phyloP scores from a whole-genome alignment of 2,113 vertebrate genomes.

The Mola mola region DNA sequence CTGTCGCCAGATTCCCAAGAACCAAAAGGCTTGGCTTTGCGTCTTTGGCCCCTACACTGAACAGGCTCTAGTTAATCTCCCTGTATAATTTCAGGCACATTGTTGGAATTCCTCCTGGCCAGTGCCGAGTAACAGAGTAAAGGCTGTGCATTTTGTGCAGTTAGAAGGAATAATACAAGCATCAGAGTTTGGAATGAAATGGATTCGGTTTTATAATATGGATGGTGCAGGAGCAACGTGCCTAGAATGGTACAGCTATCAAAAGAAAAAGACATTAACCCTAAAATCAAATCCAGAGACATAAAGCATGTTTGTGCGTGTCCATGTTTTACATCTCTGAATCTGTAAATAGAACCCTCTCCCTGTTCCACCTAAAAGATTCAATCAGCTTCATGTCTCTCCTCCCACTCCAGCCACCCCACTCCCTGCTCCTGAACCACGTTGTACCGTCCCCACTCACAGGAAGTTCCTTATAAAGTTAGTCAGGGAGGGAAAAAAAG shows the following conservation, averaged over 20 bases:
- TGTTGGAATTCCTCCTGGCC: constrained; percentile 72
- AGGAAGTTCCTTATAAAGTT: constrained; percentile 84
- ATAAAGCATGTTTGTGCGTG: not conserved
- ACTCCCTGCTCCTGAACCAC: constrained; percentile 23
- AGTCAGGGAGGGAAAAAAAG: constrained; percentile 33
- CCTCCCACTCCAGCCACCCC: constrained; percentile 25
- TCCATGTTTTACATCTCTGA: not conserved
- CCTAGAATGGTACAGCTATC: not conserved
- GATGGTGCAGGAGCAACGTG: not conserved
- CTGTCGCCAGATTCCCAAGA: constrained; percentile 32
- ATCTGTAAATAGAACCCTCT: constrained; percentile 9
- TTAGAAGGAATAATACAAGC: not conserved
- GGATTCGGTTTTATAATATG: not conserved
- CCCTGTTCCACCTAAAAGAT: constrained; percentile 35
- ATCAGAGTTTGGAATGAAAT: not conserved
- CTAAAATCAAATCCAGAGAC: not conserved
- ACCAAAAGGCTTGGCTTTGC: constrained; percentile 68
- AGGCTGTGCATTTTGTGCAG: not conserved
- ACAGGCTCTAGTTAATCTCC: constrained; percentile 71
- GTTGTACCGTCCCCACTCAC: constrained; percentile 68
- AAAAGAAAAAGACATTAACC: not conserved
- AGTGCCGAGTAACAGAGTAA: constrained; percentile 54
- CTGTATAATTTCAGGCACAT: constrained; percentile 77
- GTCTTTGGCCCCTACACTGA: constrained; percentile 63
- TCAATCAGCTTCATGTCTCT: constrained; percentile 26